Conservation (phyloP, 2,888 invertebrate species). For the Leucoma salicis region DNA sequence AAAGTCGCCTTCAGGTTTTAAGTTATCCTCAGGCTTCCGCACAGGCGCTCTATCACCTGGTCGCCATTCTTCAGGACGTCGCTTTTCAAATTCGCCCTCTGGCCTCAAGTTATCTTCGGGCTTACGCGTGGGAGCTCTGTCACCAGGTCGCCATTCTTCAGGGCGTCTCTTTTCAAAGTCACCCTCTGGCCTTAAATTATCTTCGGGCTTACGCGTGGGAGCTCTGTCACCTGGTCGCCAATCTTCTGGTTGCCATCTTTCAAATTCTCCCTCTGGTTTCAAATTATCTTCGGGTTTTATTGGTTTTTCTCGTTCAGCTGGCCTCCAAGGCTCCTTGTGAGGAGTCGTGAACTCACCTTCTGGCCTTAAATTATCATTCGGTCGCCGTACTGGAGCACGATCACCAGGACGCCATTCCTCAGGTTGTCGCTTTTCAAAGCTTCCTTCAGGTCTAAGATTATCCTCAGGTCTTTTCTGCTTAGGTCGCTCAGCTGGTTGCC, state of each 20-base stretch:
- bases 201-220: slow-evolving; percentile 7
- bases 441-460: slow-evolving; percentile 81
- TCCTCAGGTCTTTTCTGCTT: slow-evolving; percentile 69
- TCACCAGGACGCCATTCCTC: slow-evolving; percentile 70
- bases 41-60: slow-evolving; percentile 47
- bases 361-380: slow-evolving; percentile 65
- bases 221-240: slow-evolving; percentile 60
- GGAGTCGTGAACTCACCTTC: slow-evolving; percentile 49
- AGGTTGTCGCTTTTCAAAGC: slow-evolving; percentile 57
- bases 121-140: slow-evolving; percentile 22
- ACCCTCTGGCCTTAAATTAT: slow-evolving; percentile 20
- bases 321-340: slow-evolving; percentile 75
- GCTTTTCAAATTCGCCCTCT: slow-evolving; percentile 64
- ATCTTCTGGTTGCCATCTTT: slow-evolving; percentile 54
- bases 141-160: slow-evolving; percentile 63
- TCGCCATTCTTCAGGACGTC: slow-evolving; percentile 39
- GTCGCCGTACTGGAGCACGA: slow-evolving; percentile 69
- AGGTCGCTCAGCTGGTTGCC: slow-evolving; percentile 74
- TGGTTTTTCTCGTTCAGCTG: slow-evolving; percentile 64
- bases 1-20: slow-evolving; percentile 73
- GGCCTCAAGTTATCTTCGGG: slow-evolving; percentile 64
- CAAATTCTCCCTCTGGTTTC: slow-evolving; percentile 78
- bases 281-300: slow-evolving; percentile 76
- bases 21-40: slow-evolving; percentile 69
- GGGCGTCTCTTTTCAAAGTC: slow-evolving; percentile 66